phyloP scores from a whole-genome alignment of 1,140 invertebrate species.

The Aleiodes sp. region DNA sequence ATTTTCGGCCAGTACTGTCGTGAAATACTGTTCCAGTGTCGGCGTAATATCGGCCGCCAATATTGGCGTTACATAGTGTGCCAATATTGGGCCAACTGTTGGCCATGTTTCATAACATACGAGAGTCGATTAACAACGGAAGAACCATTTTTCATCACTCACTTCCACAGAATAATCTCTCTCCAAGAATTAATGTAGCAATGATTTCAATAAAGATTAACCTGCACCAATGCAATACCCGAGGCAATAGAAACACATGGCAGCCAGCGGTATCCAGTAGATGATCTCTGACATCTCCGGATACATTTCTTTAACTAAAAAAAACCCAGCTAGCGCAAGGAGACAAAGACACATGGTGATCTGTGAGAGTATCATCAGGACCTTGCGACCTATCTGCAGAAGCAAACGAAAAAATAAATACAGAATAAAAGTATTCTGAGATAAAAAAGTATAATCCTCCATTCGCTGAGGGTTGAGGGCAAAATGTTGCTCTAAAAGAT shows the following conservation, averaged over 20 bases:
- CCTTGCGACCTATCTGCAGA: conserved; percentile 69
- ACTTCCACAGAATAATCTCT: no score
- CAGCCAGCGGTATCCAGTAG: conserved; percentile 66
- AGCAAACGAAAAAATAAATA: background rate
- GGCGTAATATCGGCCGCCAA: no score
- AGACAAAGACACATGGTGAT: conserved; percentile 73
- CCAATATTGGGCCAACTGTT: no score
- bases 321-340: conserved; percentile 71
- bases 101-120: no score
- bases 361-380: conserved; percentile 75
- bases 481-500: background rate
- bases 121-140: no score
- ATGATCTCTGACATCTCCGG: conserved; percentile 43
- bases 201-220: conserved; percentile 33
- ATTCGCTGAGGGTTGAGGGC: background rate
- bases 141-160: no score
- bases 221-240: conserved; percentile 69
- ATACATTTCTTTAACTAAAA: conserved; percentile 64
- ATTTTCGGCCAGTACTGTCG: background rate
- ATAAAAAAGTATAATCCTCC: background rate
- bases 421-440: background rate
- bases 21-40: no score
- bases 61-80: no score
- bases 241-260: conserved; percentile 67
- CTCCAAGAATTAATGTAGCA: no score